Evolutionary conservation across 2,888 invertebrate species (phyloP), one percentile per base, ranked within the genome.

Genomic region (Lithophane semibrunnea): DNA sequence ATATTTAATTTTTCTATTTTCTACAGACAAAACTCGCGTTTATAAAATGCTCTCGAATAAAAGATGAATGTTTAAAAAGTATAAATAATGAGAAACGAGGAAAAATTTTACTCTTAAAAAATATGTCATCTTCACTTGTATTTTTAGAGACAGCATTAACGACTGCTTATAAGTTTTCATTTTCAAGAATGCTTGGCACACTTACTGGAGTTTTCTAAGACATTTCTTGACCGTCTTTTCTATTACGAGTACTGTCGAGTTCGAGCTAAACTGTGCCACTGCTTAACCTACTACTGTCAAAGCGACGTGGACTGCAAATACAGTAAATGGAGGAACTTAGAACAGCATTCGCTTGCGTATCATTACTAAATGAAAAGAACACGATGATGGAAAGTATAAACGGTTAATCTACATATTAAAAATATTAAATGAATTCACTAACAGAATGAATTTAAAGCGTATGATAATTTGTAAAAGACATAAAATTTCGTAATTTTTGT

Each of bases 141-240:
- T 72, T 83, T 78, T 69, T 10, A 65, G 21, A 66, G 44, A 29
- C 29, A n/a, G 18, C 29, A 61, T 70, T 37, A 66, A 56, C 24
- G n/a, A 66, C 37, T 63, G n/a, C 42, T 10, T 63, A 66, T 56
- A 79, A 29, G 52, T 58, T 79, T 78, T 52, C 24, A 69, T 79
- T 69, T 79, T n/a, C 56, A 66, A 84, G 69, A 73, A 82, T 29
- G 12, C 84, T 79, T 70, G 73, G 73, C 73, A 66, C 73, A 79
- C 29, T 73, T 66, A 21, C 72, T 63, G 66, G 29, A 69, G 84
- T 52, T 37, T 63, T 67, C 61, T 58, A 24, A 72, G 79, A 70
- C n/a, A 73, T 83, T 72, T 69, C 84, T 83, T 73, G 67, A 83
- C 64, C 72, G 73, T 79, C 56, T 79, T 83, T 69, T 58, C 66